A percentile compares a stretch with the other conserved stretches of the same genome.
Conservation (phyloP, 2,797 vertebrate species). For the Xyrichtys novacula region DNA sequence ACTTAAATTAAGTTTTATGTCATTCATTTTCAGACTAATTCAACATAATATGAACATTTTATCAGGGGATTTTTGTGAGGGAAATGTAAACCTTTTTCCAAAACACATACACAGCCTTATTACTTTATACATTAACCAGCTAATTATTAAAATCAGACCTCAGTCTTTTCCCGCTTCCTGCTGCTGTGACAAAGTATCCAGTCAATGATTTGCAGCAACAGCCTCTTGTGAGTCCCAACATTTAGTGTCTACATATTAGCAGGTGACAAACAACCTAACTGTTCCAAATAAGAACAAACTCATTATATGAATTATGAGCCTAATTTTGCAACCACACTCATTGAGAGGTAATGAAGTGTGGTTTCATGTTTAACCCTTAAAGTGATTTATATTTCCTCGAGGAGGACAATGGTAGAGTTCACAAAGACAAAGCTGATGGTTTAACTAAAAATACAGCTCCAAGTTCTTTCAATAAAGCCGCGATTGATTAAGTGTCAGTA, state of each 20-base stretch:
- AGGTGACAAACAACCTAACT: not conserved
- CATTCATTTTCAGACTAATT: too few species aligned
- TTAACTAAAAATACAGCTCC: not conserved
- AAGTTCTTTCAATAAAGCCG: not conserved
- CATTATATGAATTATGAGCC: not conserved
- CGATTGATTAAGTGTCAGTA: not conserved
- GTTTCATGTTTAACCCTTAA: not conserved
- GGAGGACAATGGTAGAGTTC: not conserved
- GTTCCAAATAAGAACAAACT: not conserved
- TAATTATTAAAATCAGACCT: not conserved
- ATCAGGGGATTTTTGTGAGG: too few species aligned
- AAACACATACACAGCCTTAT: not conserved
- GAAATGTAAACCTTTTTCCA: too few species aligned
- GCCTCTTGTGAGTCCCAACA: not conserved
- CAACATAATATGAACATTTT: too few species aligned
- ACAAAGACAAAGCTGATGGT: not conserved
- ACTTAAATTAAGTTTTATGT: too few species aligned
- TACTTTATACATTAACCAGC: slow-evolving; percentile 14
- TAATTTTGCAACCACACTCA: not conserved
- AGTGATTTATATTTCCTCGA: slow-evolving; percentile 30
- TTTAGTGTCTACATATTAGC: slow-evolving; percentile 12
- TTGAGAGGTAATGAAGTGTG: not conserved
- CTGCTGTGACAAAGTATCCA: slow-evolving; percentile 2
- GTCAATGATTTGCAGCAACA: slow-evolving; percentile 59
- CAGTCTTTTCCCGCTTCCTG: not conserved